Percentiles rank a stretch among this genome's conserved stretches.
Evolutionary conservation across 2,113 vertebrate species (phyloP).

Genomic region (Spea bombifrons): DNA sequence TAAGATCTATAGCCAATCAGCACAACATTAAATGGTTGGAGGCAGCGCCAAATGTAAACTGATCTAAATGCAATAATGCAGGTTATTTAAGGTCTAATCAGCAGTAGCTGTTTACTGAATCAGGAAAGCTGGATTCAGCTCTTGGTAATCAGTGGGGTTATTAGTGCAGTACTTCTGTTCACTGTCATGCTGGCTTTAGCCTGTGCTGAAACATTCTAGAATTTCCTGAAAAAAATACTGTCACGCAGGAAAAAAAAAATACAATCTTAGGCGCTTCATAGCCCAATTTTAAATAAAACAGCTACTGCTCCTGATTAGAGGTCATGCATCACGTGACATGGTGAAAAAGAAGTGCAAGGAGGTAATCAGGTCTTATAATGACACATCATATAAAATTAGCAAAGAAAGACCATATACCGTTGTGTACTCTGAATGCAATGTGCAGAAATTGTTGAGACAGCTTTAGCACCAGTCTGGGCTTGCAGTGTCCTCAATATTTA

Average conservation of each 20-base stretch:
- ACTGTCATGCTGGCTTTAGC: conserved; percentile 39
- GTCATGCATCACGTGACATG: no score
- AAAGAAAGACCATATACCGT: no score
- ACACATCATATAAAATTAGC: no score
- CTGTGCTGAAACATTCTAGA: conserved; percentile 14
- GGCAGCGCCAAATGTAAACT: conserved; percentile 10
- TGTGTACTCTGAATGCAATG: no score
- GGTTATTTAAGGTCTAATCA: conserved; percentile 47
- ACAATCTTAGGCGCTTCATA: no score
- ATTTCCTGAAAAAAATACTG: conserved; percentile 7
- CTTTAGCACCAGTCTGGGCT: no score
- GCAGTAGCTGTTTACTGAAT: conserved; percentile 36
- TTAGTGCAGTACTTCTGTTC: conserved; percentile 39
- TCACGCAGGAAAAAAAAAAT: neutral
- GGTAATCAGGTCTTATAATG: no score
- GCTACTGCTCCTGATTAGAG: no score
- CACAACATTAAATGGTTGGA: neutral
- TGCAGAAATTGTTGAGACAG: no score
- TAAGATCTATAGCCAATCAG: neutral
- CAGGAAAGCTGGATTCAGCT: conserved; percentile 17
- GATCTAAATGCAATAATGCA: conserved; percentile 36
- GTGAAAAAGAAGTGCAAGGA: no score
- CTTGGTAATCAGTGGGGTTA: conserved; percentile 45
- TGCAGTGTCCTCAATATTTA: no score
- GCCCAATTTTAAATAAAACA: no score